Conservation (phyloP, 2,113 vertebrate species). For the Cyanoderma ruficeps region DNA sequence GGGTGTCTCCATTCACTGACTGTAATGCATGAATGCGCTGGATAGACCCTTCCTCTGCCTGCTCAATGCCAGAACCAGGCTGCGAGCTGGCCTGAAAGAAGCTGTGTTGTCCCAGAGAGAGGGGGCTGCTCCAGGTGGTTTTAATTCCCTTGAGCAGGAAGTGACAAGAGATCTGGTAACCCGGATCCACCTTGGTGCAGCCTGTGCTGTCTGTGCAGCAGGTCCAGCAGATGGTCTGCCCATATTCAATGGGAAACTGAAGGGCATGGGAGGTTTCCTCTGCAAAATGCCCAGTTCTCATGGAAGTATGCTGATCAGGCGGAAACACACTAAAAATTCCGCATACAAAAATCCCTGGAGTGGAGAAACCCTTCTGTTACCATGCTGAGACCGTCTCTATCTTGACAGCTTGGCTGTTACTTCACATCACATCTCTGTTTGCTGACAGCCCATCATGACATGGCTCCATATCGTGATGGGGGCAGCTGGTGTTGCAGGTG, state of each 20-base stretch:
- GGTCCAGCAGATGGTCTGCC: background rate
- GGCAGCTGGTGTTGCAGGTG: background rate
- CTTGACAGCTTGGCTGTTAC: background rate
- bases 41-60: fast-evolving
- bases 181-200: fast-evolving
- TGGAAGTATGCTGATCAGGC: background rate
- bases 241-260: background rate
- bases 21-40: fast-evolving
- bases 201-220: background rate
- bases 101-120: background rate
- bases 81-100: background rate
- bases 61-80: background rate
- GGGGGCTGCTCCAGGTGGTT: background rate
- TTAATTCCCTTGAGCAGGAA: background rate
- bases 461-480: fast-evolving
- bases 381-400: background rate
- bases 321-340: background rate
- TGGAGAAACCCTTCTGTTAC: background rate
- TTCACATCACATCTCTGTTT: background rate
- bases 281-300: background rate
- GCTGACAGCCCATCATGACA: background rate
- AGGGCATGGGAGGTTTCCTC: background rate
- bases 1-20: background rate
- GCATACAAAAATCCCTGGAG: background rate
- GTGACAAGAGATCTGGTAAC: background rate